phyloP scores from a whole-genome alignment of 2,888 invertebrate species.

The Mythimna loreyi region DNA sequence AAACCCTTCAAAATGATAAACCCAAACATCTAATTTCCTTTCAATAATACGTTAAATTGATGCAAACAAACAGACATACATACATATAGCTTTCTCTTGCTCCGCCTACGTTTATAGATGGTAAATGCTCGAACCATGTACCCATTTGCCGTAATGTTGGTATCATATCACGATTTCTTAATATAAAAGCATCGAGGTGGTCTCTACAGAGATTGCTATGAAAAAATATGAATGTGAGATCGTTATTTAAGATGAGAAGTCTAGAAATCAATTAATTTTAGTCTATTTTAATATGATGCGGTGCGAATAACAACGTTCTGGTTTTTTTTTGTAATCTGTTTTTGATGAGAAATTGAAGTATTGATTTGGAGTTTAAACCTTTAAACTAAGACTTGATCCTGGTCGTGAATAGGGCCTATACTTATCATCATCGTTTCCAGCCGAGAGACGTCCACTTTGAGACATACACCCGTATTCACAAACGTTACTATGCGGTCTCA shows the following conservation, averaged over 20 bases:
- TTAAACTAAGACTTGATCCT: not conserved
- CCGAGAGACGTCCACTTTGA: no score
- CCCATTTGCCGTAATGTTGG: constrained; percentile 71
- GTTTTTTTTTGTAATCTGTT: not conserved
- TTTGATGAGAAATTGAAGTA: not conserved
- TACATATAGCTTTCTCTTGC: constrained; percentile 46
- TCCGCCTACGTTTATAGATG: constrained; percentile 48
- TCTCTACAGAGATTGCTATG: constrained; percentile 44
- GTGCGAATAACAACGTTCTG: not conserved
- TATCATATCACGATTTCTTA: constrained; percentile 71
- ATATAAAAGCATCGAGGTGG: constrained; percentile 64
- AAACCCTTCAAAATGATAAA: constrained; percentile 13
- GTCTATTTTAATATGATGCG: constrained; percentile 20
- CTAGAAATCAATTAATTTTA: constrained; percentile 45
- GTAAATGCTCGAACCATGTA: constrained; percentile 67
- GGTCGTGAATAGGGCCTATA: no score
- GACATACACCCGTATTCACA: no score
- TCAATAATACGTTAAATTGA: constrained; percentile 58
- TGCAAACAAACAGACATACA: constrained; percentile 54
- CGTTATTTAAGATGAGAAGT: constrained; percentile 43
- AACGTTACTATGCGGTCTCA: no score
- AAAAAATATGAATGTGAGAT: constrained; percentile 33
- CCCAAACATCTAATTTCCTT: constrained; percentile 55
- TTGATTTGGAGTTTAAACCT: not conserved
- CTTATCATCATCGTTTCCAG: no score